Base-by-base conservation (phyloP, 2,113 vertebrate genomes). In the Ifrita kowaldi region DNA sequence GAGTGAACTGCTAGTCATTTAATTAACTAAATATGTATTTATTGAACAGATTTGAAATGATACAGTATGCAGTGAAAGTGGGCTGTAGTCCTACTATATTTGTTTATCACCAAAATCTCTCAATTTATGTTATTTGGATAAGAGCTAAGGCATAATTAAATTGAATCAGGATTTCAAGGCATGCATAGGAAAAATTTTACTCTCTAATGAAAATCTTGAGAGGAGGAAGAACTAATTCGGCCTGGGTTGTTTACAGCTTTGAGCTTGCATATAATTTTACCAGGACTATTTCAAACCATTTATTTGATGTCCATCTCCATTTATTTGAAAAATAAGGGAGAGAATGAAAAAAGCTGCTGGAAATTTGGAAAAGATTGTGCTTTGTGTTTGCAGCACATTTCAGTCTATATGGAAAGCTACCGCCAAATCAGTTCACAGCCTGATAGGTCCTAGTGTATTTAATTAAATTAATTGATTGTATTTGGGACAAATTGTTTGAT, bases 301-400 rank as follows among this genome's bases (percentile, higher is more conserved):
- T 93, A 53, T 87, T 87, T 87, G 13, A 75, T 87, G 63, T 85
- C 44, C 2, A 0, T 52, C n/a, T 7, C 18, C 13, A 63, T 92
- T 93, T 88, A 26, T 86, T 84, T 93, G 85, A 88, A 93, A 95
- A 95, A 83, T 57, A 84, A 91, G 13, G 10, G 32, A 32, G 59
- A 35, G 18, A 52, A 73, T 74, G 20, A 65, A 83, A 86, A 71
- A 83, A 88, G 16, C 35, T 85, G 23, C 17, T 90, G 30, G 37
- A 83, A 57, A 84, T 42, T 16, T 84, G 68, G 67, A 83, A 73
- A 85, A 86, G 32, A 60, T 14, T 16, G 14, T 50, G 12, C 24
- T 60, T 56, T 35, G 19, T 35, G 7, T 84, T 88, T 83, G 62
- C 62, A 63, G 78, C 57, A 78, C 20, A 22, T 88, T 76, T 86